phyloP scores from a whole-genome alignment of 2,113 vertebrate species.

The Mixornis gularis region DNA sequence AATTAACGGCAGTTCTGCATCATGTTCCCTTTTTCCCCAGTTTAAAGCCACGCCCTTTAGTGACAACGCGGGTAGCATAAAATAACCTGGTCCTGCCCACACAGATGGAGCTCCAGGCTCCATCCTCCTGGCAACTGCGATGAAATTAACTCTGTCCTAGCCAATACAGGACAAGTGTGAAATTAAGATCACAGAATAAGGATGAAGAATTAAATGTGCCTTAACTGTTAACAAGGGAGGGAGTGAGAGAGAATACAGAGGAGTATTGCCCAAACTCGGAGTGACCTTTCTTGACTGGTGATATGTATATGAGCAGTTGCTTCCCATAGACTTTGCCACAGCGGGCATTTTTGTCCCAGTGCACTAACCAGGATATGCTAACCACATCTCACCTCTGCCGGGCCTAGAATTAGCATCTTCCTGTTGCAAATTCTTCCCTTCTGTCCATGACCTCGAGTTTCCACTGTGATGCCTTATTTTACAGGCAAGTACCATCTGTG shows the following conservation, averaged over 20 bases:
- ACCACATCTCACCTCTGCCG: rapidly evolving
- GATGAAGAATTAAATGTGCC: neutral
- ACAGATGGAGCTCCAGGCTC: neutral
- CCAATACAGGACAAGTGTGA: neutral
- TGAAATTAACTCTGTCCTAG: neutral
- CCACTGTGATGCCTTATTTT: neutral
- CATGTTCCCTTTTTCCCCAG: neutral
- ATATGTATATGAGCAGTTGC: neutral
- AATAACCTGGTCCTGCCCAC: neutral
- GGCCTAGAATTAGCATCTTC: neutral
- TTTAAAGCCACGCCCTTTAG: neutral
- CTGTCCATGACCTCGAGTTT: neutral
- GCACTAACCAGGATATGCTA: neutral
- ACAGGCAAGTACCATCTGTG: neutral
- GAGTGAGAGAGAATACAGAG: neutral
- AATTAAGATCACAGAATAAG: neutral
- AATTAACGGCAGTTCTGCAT: neutral
- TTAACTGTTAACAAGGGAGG: neutral
- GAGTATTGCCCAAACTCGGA: too few species aligned
- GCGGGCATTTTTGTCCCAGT: rapidly evolving
- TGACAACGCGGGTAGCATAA: neutral
- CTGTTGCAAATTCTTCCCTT: neutral
- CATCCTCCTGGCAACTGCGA: neutral
- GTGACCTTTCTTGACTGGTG: neutral
- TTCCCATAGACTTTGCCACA: neutral